Conservation (phyloP, 2,888 invertebrate genomes). For the Pyrrhosoma nymphula region DNA sequence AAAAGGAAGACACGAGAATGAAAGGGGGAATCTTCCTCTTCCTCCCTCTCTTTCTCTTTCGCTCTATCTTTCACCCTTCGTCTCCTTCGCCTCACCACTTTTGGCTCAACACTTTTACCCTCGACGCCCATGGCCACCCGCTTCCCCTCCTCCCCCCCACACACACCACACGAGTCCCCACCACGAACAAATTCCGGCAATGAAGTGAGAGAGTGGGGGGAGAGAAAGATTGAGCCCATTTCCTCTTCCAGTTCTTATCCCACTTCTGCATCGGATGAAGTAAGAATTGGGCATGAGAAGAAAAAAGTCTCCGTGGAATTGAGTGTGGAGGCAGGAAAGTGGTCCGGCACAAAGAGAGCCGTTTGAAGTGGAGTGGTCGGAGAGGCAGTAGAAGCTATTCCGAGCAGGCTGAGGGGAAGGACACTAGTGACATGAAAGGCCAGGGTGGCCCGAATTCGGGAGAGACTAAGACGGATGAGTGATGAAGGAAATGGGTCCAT, state of each 20-base stretch:
- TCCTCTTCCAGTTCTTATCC: background rate
- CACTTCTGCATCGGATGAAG: background rate
- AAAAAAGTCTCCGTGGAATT: background rate
- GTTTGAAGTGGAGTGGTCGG: background rate
- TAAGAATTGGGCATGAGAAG: background rate
- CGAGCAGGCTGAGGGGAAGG: background rate
- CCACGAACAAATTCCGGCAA: background rate
- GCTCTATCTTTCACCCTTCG: background rate
- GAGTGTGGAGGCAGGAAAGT: background rate
- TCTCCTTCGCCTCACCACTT: background rate
- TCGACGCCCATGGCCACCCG: no score
- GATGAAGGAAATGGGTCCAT: background rate
- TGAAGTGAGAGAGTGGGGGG: background rate
- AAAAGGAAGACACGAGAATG: background rate
- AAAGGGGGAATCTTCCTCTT: background rate
- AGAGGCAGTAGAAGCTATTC: background rate
- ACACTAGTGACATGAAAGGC: background rate
- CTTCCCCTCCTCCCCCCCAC: background rate
- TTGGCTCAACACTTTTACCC: background rate
- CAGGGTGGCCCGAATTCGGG: background rate
- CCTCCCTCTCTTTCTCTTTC: background rate
- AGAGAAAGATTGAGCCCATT: background rate
- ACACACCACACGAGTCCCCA: background rate
- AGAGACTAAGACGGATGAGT: background rate
- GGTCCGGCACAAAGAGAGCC: background rate